phyloP scores from a whole-genome alignment of 2,797 vertebrate genomes.

The Pempheris klunzingeri region DNA sequence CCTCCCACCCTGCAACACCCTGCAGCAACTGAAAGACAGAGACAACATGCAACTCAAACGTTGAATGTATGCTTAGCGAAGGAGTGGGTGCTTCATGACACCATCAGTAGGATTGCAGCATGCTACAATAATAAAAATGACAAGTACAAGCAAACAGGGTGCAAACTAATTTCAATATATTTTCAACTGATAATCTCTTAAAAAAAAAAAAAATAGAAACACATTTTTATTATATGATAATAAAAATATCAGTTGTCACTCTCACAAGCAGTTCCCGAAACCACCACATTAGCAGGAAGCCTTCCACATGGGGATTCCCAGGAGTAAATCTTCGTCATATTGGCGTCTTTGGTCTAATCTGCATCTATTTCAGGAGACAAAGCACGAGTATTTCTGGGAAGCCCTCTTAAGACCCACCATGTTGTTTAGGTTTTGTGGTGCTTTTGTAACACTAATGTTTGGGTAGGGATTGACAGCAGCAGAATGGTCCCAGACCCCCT shows the following conservation, averaged over 20 bases:
- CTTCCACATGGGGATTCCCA: conserved; percentile 29
- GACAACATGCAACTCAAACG: neutral
- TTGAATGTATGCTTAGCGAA: neutral
- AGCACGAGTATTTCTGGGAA: conserved; percentile 26
- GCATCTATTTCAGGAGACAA: conserved; percentile 33
- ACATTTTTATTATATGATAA: no score
- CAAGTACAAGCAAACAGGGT: neutral
- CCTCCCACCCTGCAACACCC: no score
- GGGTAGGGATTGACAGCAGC: conserved; percentile 31
- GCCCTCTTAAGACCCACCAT: conserved; percentile 38
- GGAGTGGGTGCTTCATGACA: neutral
- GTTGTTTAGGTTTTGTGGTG: conserved; percentile 42
- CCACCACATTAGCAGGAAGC: conserved; percentile 30
- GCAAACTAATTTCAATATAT: neutral
- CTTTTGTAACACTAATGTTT: conserved; percentile 56
- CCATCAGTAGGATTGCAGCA: neutral
- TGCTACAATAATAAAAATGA: neutral
- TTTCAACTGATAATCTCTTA: neutral
- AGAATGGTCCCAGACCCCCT: conserved; percentile 48
- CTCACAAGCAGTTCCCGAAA: conserved; percentile 1
- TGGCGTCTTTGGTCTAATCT: conserved; percentile 26
- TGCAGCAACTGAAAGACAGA: no score
- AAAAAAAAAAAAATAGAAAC: no score
- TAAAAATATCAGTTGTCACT: neutral
- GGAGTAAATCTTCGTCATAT: conserved; percentile 34